phyloP scores from a whole-genome alignment of 2,888 invertebrate species.

The Apotomis turbidana region DNA sequence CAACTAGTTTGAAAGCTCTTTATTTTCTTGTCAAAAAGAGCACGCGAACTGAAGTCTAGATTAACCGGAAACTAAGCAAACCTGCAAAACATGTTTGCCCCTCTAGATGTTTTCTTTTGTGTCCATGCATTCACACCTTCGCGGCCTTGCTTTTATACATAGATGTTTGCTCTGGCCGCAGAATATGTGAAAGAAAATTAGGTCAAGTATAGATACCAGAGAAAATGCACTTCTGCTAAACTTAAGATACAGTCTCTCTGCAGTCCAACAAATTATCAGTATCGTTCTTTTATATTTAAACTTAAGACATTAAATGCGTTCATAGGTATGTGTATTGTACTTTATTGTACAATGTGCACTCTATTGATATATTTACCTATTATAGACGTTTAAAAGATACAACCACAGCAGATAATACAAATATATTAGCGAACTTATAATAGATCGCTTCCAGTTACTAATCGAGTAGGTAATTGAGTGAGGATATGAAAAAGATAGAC shows the following conservation, averaged over 20 bases:
- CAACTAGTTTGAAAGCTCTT: not conserved
- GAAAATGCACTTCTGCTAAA: not conserved
- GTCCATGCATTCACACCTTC: not conserved
- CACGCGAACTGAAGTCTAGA: slow-evolving; percentile 10
- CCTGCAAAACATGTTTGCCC: slow-evolving; percentile 17
- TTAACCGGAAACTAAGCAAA: slow-evolving; percentile 20
- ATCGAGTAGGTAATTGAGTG: too few relatives aligned
- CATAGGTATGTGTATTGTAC: too few relatives aligned
- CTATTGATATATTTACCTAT: too few relatives aligned
- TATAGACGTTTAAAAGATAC: too few relatives aligned
- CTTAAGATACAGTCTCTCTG: not conserved
- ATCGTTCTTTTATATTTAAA: not conserved
- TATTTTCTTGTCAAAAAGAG: slow-evolving; percentile 14
- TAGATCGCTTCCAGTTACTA: too few relatives aligned
- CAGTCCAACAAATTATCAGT: too few relatives aligned
- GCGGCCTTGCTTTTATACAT: slow-evolving; percentile 10
- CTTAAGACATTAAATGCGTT: too few relatives aligned
- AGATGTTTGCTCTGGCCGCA: not conserved
- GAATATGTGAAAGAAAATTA: slow-evolving; percentile 8
- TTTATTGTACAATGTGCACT: too few relatives aligned
- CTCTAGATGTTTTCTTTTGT: slow-evolving; percentile 12
- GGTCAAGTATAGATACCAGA: slow-evolving; percentile 12
- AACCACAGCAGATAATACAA: too few relatives aligned
- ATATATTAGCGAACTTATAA: too few relatives aligned
- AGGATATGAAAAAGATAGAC: too few relatives aligned